Evolutionary conservation across 2,888 invertebrate genomes (phyloP), one percentile per base, ranked within the genome.

Genomic region (Drosophila neonasuta): DNA sequence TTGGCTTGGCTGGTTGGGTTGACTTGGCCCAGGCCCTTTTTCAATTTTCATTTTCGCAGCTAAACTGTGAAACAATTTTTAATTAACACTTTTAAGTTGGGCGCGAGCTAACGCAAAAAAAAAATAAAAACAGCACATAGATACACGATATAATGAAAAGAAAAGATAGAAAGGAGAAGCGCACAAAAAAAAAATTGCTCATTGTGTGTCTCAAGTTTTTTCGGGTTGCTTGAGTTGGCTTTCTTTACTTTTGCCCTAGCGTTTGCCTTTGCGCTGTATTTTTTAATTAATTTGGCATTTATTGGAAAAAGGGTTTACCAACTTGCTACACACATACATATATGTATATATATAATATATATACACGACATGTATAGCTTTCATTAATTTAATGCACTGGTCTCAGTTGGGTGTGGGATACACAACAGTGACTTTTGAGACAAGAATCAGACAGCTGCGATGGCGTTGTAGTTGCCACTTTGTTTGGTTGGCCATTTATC

Each of bases 51-150:
- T 88, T 88, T 88, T 88, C 88, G 81, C 88, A 88, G 84, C 84
- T 87, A 88, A 88, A 88, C 88, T 88, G 88, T 81, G 87, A 88
- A 88, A 88, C 88, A 88, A 86, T 88, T 88, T 88, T 88, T 88
- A 88, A 88, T 88, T 88, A 88, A 88, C 88, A 88, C 88, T 87
- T 87, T 87, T 84, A 82, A 88, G 86, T 82, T 88, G 74, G 73
- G 68, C 64, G 52, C 49, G 46, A 65, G 62, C 55, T 45, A 67
- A 54, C 60, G 41, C 51, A 67, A 62, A 59, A 46, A 71, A 44
- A 60, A 68, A 71, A 68, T 42, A 51, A 71, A 62, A 52, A 69
- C 66, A 63, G 50, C 77, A 76, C 57, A 77, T 64, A 74, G 74
- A 77, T 77, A 77, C 68, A 56, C 36, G 36, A 83, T 68, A 80